Evolutionary conservation across 2,888 invertebrate species (phyloP).

Genomic region (Strigamia crassipes): DNA sequence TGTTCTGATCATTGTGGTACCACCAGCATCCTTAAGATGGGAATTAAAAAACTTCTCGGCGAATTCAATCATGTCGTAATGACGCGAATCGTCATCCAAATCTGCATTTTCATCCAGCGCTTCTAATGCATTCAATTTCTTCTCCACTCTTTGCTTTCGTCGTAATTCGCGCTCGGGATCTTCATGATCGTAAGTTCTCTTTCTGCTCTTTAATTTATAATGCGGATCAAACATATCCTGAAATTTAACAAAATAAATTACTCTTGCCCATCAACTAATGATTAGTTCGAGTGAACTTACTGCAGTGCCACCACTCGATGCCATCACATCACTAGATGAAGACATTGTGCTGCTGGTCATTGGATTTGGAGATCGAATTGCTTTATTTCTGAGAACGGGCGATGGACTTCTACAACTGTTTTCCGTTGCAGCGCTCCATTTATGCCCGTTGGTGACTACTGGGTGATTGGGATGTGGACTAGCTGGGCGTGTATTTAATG

Average conservation of each 20-base stretch:
- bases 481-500: constrained; percentile 30
- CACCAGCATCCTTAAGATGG: constrained; percentile 63
- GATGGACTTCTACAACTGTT: constrained; percentile 47
- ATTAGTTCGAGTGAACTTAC: not conserved
- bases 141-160: constrained; percentile 81
- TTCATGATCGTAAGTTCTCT: constrained; percentile 51
- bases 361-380: constrained; percentile 37
- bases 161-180: constrained; percentile 52
- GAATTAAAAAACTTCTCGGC: constrained; percentile 92
- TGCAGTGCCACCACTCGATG: constrained; percentile 44
- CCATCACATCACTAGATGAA: constrained; percentile 16
- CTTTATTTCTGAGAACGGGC: constrained; percentile 39
- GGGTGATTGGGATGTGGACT: constrained; percentile 49
- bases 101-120: constrained; percentile 64
- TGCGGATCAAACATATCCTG: constrained; percentile 48
- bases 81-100: constrained; percentile 64
- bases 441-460: constrained; percentile 45
- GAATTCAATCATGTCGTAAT: constrained; percentile 86
- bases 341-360: constrained; percentile 37
- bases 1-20: constrained; percentile 53
- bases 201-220: constrained; percentile 48
- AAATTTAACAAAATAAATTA: not conserved
- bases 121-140: constrained; percentile 81
- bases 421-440: constrained; percentile 49
- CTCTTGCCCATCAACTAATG: not conserved